Conservation (phyloP, 2,113 vertebrate genomes). For the Chaetodon auriga region DNA sequence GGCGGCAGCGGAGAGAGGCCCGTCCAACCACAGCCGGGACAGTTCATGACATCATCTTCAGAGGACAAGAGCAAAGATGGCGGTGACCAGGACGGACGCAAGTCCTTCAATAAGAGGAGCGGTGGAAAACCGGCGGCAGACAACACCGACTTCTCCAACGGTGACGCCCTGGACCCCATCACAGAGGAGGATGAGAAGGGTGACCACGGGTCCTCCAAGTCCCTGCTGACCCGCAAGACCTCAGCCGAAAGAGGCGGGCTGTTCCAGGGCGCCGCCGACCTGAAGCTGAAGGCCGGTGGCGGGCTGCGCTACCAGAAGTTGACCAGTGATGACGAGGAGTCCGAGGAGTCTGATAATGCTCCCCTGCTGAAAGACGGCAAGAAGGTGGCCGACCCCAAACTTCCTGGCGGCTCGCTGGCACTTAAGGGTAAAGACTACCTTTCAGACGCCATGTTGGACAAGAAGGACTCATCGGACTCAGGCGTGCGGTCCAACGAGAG, state of each 20-base stretch:
- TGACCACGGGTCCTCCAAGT: slow-evolving; percentile 90
- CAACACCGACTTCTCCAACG: slow-evolving; percentile 85
- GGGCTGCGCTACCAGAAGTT: slow-evolving; percentile 94
- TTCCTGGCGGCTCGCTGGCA: slow-evolving; percentile 84
- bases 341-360: slow-evolving; percentile 93
- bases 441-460: slow-evolving; percentile 93
- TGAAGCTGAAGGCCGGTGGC: slow-evolving; percentile 89
- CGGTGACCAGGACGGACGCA: slow-evolving; percentile 88
- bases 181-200: slow-evolving; percentile 96
- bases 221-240: slow-evolving; percentile 86
- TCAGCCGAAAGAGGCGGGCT: slow-evolving; percentile 87
- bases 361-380: slow-evolving; percentile 90
- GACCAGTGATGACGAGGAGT: slow-evolving; percentile 96
- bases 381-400: slow-evolving; percentile 82
- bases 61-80: slow-evolving; percentile 90
- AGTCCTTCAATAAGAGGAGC: slow-evolving; percentile 87
- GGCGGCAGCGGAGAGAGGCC: slow-evolving; percentile 84
- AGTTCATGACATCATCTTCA: slow-evolving; percentile 83
- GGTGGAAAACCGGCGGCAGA: slow-evolving; percentile 81
- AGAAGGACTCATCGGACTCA: slow-evolving; percentile 98
- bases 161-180: slow-evolving; percentile 93
- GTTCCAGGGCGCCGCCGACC: slow-evolving; percentile 92
- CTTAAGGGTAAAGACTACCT: slow-evolving; percentile 93
- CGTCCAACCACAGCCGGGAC: slow-evolving; percentile 87
- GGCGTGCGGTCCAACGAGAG: slow-evolving; percentile 95